Conservation (phyloP, 2,797 vertebrate species). For the Cyprinodon diabolis region DNA sequence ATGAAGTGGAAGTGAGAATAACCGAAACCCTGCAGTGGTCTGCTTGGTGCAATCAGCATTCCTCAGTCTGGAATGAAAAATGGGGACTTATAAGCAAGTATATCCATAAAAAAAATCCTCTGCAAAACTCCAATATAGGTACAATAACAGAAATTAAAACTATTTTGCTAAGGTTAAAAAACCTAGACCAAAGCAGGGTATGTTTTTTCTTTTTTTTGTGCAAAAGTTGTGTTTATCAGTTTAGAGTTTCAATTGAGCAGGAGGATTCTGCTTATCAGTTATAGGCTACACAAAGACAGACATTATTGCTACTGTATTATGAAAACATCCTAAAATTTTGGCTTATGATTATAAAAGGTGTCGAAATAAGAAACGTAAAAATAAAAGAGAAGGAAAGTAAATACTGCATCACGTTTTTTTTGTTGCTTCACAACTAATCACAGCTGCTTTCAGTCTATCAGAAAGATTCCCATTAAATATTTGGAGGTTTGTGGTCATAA, state of each 20-base stretch:
- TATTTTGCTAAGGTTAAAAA: background rate
- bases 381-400: background rate
- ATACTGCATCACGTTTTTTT: background rate
- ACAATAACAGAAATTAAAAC: slow-evolving; percentile 1
- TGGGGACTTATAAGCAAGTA: slow-evolving; percentile 16
- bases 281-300: background rate
- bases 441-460: background rate
- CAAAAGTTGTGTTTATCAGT: background rate
- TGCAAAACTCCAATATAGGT: slow-evolving; percentile 16
- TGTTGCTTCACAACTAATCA: too few species aligned
- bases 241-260: background rate
- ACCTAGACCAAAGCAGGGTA: slow-evolving; percentile 1
- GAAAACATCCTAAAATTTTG: too few species aligned
- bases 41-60: slow-evolving; percentile 30
- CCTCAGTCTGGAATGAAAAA: slow-evolving; percentile 28
- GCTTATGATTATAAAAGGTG: background rate
- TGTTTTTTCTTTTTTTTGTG: background rate
- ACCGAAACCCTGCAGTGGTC: slow-evolving; percentile 18
- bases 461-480: slow-evolving; percentile 4
- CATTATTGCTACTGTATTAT: background rate
- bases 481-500: background rate
- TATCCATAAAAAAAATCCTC: background rate
- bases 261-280: background rate
- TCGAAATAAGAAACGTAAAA: background rate
- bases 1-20: slow-evolving; percentile 48